Base-by-base conservation (phyloP, 2,888 invertebrate species). In the Microdon myrmicae region DNA sequence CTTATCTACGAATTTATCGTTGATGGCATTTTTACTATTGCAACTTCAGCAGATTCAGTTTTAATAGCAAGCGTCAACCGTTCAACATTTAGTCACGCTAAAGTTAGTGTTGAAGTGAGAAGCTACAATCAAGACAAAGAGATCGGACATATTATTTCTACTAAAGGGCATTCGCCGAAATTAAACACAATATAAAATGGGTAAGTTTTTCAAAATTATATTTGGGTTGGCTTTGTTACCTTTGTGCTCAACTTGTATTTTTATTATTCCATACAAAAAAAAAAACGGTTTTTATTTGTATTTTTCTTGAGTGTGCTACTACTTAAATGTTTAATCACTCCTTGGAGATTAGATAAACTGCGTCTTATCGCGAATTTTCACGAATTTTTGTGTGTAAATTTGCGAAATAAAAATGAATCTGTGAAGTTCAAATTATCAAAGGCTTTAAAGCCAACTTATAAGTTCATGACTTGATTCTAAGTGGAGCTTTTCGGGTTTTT, bases 161-260 rank as follows among this genome's bases (percentile, higher is more conserved):
- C n/a, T n/a, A n/a, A n/a, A n/a, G n/a, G n/a, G n/a, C n/a, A n/a
- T n/a, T n/a, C n/a, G n/a, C n/a, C n/a, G n/a, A n/a, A n/a, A n/a
- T n/a, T n/a, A n/a, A 20, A 12, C 17, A 14, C 2, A 29, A 51
- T 17, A 25, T 13, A 31, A 37, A 54, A 54, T 54, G 53, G 53
- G 53, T 54, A 54, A 54, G 53, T n/a, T n/a, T n/a, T n/a, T n/a
- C n/a, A n/a, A n/a, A n/a, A n/a, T n/a, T n/a, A 10, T 12, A n/a
- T 44, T 31, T 25, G 17, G n/a, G 53, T 54, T 44, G 37, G 53
- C 44, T 44, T 44, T 54, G 13, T 6, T 13, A 31, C 16, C 37
- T 54, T 23, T 44, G 37, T 7, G 8, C 12, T 38, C n/a, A n/a
- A n/a, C n/a, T n/a, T n/a, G n/a, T 28, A 7, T 4, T 29, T 29